Conservation (phyloP, 2,797 vertebrate genomes). For the Centropyge bicolor region DNA sequence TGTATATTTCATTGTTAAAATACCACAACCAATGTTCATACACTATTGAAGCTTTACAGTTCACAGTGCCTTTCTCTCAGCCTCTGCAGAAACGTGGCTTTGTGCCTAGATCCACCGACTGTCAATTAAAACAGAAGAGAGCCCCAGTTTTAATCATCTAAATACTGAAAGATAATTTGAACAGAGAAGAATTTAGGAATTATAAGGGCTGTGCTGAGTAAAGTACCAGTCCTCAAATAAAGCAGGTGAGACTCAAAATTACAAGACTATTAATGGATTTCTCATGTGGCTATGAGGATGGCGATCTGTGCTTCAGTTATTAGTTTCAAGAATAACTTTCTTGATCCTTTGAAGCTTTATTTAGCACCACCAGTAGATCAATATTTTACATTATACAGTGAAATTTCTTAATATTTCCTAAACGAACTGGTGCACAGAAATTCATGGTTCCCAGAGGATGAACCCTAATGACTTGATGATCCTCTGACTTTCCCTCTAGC, state of each 20-base stretch:
- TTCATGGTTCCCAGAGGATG: neutral
- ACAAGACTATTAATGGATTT: slow-evolving; percentile 20
- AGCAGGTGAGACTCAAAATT: slow-evolving; percentile 38
- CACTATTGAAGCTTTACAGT: slow-evolving; percentile 25
- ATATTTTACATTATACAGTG: neutral
- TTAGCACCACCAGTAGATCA: neutral
- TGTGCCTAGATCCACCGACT: slow-evolving; percentile 34
- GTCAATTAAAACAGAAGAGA: slow-evolving; percentile 48
- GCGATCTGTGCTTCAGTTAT: neutral
- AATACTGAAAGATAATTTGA: slow-evolving; percentile 58
- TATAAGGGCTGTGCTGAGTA: slow-evolving; percentile 12
- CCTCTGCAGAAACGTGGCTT: slow-evolving; percentile 33
- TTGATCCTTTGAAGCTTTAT: neutral
- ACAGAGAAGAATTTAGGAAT: slow-evolving; percentile 42
- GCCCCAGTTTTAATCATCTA: slow-evolving; percentile 38
- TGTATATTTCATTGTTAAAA: slow-evolving; percentile 29
- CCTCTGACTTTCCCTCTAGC: neutral
- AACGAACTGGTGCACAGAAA: neutral
- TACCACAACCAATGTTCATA: slow-evolving; percentile 28
- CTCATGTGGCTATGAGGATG: neutral
- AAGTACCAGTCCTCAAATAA: slow-evolving; percentile 24
- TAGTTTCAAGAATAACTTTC: neutral
- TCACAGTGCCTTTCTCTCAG: slow-evolving; percentile 10
- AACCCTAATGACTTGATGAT: neutral
- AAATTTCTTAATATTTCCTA: neutral